Evolutionary conservation across 2,888 invertebrate genomes (phyloP), one percentile per base, ranked within the genome.

Genomic region (Aleiodes testaceus): DNA sequence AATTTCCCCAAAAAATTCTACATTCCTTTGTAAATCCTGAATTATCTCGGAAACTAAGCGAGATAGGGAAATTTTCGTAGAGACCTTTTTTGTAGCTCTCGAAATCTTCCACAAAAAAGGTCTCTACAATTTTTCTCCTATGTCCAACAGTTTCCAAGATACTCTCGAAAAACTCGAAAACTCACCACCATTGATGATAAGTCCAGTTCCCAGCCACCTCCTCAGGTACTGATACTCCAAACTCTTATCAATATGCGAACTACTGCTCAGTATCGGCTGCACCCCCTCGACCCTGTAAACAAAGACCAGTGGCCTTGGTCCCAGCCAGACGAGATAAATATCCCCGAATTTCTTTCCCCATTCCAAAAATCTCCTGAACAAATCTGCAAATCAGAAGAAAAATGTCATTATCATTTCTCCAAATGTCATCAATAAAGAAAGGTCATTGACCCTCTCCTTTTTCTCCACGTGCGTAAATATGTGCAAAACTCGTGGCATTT

Each of bases 191-290:
- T 85, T 85, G 2, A 84, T 84, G 18, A 88, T 74, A 42, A 88
- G 80, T 14, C 88, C 88, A 16, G 77, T 81, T 2, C 88, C 87
- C 1, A 88, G 79, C 85, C 88, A 88, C 3, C 84, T 83, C 20
- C 80, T 77, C 3, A 87, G 74, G 70, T 84, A 84, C 14, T 79
- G 71, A 70, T 88, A 88, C 69, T 88, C 88, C 18, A 83, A 75
- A 69, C 87, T 88, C 71, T 88, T 88, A 70, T 86, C 83, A 52
- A 86, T 86, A 69, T 87, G 87, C 3, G 78, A 52, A n/a, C 78
- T 81, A 47, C 87, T 88, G 70, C 78, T 86, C 12, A 88, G 77
- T 52, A 88, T 65, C 2, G 87, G 84, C 73, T 87, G 82, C n/a
- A 85, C 81, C 0, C 79, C 80, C 55, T 87, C 86, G 11, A 80